Conservation (phyloP, 2,888 invertebrate genomes). For the Girardia tigrina region DNA sequence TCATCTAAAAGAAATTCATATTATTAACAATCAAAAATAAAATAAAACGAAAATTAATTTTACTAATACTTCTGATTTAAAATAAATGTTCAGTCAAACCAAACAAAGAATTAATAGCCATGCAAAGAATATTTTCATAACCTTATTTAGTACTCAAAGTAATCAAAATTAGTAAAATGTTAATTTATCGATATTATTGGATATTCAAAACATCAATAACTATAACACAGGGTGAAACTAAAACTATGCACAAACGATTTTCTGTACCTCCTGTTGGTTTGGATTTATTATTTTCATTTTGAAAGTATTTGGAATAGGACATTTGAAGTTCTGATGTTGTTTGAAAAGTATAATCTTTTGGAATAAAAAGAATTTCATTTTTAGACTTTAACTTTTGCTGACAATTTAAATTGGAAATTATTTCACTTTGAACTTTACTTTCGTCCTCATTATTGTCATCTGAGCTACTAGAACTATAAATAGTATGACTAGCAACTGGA, state of each 20-base stretch:
- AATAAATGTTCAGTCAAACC: too few species aligned
- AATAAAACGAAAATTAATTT: too few species aligned
- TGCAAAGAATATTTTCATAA: too few species aligned
- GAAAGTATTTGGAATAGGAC: background rate
- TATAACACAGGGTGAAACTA: constrained; percentile 10
- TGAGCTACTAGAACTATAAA: constrained; percentile 23
- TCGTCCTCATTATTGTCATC: constrained; percentile 15
- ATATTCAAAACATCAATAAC: background rate
- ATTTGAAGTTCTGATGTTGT: background rate
- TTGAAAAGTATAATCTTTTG: background rate
- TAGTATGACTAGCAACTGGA: constrained; percentile 29
- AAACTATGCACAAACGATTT: background rate
- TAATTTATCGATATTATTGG: background rate
- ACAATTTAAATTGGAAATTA: background rate
- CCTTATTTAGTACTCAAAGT: too few species aligned
- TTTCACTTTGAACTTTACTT: background rate
- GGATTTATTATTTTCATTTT: constrained; percentile 13
- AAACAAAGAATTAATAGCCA: too few species aligned
- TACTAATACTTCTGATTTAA: too few species aligned
- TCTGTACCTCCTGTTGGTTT: background rate
- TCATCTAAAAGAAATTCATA: too few species aligned
- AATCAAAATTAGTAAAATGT: constrained; percentile 1
- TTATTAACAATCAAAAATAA: too few species aligned
- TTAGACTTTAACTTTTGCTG: background rate
- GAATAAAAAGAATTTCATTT: constrained; percentile 11